phyloP scores from a whole-genome alignment of 2,797 vertebrate species.

The Sebastes iracundus region DNA sequence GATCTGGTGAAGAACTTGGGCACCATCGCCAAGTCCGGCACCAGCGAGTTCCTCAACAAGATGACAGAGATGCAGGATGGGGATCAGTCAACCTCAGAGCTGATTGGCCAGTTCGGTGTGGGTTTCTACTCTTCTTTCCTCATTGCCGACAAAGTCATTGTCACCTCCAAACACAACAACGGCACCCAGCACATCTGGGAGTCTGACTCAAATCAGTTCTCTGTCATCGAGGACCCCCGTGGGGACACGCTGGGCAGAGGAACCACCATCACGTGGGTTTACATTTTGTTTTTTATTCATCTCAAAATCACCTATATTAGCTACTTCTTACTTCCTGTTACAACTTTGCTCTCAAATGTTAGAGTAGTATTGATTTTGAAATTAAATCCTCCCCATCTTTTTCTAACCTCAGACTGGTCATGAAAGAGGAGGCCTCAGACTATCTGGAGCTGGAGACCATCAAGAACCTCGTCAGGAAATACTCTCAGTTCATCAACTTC shows the following conservation, averaged over 20 bases:
- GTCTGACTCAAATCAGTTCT: conserved; percentile 96
- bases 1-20: conserved; percentile 96
- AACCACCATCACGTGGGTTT: conserved; percentile 93
- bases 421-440: conserved; percentile 98
- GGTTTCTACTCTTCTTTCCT: conserved; percentile 99
- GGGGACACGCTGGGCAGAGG: conserved; percentile 95
- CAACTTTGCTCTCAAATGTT: background rate
- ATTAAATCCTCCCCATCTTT: background rate
- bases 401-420: conserved; percentile 84
- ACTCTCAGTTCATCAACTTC: conserved; percentile 99
- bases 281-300: background rate
- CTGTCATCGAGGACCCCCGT: conserved; percentile 93
- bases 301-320: too few species aligned
- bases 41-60: conserved; percentile 97
- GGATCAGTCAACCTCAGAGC: conserved; percentile 93
- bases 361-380: background rate
- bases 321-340: background rate
- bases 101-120: conserved; percentile 98
- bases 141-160: conserved; percentile 96
- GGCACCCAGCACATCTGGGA: conserved; percentile 98
- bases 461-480: conserved; percentile 96
- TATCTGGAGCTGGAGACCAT: conserved; percentile 97
- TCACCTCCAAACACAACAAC: conserved; percentile 98
- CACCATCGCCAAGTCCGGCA: conserved; percentile 98
- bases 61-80: conserved; percentile 93